Conservation (phyloP, 2,113 vertebrate genomes). For the Cryptomyrus ogoouensis region DNA sequence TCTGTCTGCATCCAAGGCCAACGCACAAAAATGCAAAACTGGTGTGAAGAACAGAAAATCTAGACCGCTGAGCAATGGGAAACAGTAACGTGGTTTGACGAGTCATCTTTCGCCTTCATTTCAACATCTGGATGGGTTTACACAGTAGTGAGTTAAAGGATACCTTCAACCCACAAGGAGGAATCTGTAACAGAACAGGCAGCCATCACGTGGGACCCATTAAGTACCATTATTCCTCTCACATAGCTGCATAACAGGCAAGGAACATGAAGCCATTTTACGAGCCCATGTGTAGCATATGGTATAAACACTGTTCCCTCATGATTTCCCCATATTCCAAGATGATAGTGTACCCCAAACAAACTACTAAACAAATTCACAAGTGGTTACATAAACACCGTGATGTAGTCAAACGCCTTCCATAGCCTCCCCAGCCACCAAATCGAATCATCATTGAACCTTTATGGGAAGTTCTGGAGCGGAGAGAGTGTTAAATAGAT, state of each 20-base stretch:
- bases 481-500: neutral
- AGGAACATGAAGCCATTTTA: neutral
- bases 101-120: neutral
- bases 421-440: neutral
- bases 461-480: neutral
- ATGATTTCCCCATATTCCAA: neutral
- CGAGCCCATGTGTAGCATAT: neutral
- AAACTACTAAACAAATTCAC: neutral
- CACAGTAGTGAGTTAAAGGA: neutral
- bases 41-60: neutral
- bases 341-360: neutral
- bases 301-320: neutral
- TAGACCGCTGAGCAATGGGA: neutral
- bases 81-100: neutral
- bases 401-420: neutral
- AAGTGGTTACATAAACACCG: neutral
- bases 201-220: neutral
- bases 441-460: neutral
- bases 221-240: neutral
- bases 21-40: neutral
- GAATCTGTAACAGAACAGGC: neutral
- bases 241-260: neutral
- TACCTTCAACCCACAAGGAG: neutral
- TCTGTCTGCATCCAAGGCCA: neutral
- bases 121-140: neutral